Conservation (phyloP, 2,888 invertebrate genomes). For the Atherix ibis region DNA sequence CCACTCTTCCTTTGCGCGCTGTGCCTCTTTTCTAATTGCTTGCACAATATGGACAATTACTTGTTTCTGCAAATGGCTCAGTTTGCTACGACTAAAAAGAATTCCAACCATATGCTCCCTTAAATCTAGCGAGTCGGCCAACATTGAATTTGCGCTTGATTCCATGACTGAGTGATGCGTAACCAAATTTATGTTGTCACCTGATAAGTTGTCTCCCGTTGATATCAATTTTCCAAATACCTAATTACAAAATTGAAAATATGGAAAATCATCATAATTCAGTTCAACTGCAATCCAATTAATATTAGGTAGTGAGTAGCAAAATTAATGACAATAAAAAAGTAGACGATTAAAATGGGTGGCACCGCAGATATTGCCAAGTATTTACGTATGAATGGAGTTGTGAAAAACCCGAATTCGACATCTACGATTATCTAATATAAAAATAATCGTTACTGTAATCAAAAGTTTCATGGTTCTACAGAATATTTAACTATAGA, state of each 20-base stretch:
- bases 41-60: slow-evolving; percentile 81
- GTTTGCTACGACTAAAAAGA: slow-evolving; percentile 80
- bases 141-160: slow-evolving; percentile 22
- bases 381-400: too few relatives aligned
- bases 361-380: too few relatives aligned
- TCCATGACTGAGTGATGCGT: slow-evolving; percentile 22
- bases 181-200: slow-evolving; percentile 11
- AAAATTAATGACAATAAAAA: slow-evolving; percentile 2
- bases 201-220: slow-evolving; percentile 35
- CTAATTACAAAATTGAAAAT: slow-evolving; percentile 34
- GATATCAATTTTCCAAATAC: slow-evolving; percentile 82
- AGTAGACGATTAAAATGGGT: too few relatives aligned
- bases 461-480: too few relatives aligned
- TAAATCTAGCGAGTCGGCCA: slow-evolving; percentile 48
- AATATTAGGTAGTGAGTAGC: neutral
- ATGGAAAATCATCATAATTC: too few relatives aligned
- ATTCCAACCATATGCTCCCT: slow-evolving; percentile 95
- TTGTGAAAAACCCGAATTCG: too few relatives aligned
- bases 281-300: too few relatives aligned
- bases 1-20: slow-evolving; percentile 81
- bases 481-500: too few relatives aligned
- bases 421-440: too few relatives aligned
- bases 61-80: slow-evolving; percentile 86
- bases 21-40: slow-evolving; percentile 79
- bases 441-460: too few relatives aligned